phyloP scores from a whole-genome alignment of 2,113 vertebrate genomes.

The Illadopsis cleaveri region DNA sequence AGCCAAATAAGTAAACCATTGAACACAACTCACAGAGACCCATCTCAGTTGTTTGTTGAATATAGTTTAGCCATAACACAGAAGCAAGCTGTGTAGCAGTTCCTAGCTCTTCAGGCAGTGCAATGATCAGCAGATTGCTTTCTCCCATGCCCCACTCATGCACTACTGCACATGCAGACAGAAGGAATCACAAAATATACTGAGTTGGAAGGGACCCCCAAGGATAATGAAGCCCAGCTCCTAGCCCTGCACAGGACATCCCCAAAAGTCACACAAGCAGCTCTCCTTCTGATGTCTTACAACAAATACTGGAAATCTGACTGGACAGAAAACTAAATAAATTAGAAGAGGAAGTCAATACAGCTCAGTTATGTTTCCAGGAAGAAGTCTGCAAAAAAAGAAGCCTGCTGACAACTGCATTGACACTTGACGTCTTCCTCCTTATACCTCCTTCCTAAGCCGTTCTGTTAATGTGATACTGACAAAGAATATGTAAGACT shows the following conservation, averaged over 20 bases:
- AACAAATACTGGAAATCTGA: background rate
- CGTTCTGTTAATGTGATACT: background rate
- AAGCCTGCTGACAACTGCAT: accelerated
- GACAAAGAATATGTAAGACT: background rate
- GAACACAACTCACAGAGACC: background rate
- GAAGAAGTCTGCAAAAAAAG: background rate
- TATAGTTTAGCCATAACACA: background rate
- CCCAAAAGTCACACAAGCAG: background rate
- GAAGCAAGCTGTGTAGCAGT: background rate
- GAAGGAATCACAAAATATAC: background rate
- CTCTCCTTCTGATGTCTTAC: background rate
- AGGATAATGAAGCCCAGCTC: background rate
- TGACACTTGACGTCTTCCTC: background rate
- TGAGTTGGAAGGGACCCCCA: background rate
- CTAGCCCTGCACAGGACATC: background rate
- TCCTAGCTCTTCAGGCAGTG: background rate
- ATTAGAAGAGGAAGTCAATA: background rate
- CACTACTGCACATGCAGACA: background rate
- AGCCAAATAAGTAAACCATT: background rate
- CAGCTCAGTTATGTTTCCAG: background rate
- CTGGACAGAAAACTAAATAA: background rate
- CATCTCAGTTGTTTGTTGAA: background rate
- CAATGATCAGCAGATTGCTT: background rate
- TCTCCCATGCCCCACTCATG: background rate
- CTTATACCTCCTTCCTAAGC: background rate